These are phyloP conservation scores for Lophotriccus pileatus DNA, from an alignment of 2,797 vertebrate genomes.

Conservation along the genomic window DNA sequence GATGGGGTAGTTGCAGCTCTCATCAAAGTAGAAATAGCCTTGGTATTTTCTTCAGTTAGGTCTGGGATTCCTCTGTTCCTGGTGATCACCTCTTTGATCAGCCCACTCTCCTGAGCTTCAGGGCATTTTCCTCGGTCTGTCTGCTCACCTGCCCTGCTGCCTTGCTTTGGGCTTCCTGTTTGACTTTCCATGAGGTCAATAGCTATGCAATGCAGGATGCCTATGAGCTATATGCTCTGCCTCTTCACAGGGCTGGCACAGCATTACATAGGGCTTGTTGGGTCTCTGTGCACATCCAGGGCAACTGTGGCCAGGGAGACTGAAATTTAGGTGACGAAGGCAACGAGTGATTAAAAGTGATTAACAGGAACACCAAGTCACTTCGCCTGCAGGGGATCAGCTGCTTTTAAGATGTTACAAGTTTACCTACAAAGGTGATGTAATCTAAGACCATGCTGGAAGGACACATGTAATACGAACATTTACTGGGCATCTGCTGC, in stretches of 20 bases:
- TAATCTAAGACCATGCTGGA: conserved; percentile 5
- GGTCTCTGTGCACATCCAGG: not conserved
- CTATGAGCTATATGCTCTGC: too few species aligned
- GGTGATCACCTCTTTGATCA: not conserved
- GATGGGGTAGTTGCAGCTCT: not conserved
- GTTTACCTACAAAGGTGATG: not conserved
- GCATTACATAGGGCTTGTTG: not conserved
- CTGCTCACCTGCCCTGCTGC: not conserved
- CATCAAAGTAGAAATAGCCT: not conserved
- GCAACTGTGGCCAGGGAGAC: not conserved
- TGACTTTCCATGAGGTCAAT: not conserved
- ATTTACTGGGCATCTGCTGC: not conserved
- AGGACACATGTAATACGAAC: not conserved
- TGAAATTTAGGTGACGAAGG: not conserved
- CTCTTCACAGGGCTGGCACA: not conserved
- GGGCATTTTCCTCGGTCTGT: not conserved
- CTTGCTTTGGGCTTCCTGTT: not conserved
- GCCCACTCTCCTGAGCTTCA: not conserved
- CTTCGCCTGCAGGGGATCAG: not conserved
- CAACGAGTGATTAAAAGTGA: not conserved
- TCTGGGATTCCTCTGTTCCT: not conserved
- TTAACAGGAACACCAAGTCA: not conserved
- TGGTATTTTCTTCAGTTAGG: not conserved
- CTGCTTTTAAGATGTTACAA: not conserved
- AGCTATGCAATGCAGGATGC: not conserved